Base-by-base conservation (phyloP, 2,113 vertebrate genomes). In the Cercopithecus mona region DNA sequence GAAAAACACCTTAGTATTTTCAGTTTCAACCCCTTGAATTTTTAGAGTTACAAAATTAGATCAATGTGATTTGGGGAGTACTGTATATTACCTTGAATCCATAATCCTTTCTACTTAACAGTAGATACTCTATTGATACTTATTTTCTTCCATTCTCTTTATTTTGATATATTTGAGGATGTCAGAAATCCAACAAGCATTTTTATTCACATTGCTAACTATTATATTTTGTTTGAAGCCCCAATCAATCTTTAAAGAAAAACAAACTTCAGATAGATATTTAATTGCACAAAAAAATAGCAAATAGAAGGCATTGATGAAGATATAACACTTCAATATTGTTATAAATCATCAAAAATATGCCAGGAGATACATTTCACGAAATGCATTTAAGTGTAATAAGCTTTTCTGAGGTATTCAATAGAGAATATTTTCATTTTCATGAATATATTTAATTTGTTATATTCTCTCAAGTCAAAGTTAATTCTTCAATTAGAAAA, bases 291-390 rank as follows among this genome's bases (percentile, higher is more conserved):
- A 87, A 87, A 35, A 78, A 87, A 64, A 78, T 27, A 92, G 81
- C 20, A 86, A 76, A 79, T 50, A 73, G 27, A n/a, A 76, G 18
- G 12, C 5, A 94, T 50, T 55, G 8, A 27, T 93, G 38, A 86
- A 86, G 59, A 43, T 30, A 40, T 40, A 86, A 72, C 30, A 9
- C 6, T 64, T 86, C 1, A 30, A 12, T 50, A 64, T 82, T 90
- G 66, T 93, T 84, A 45, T 17, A 78, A 83, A 86, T 72, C 52
- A 97, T 94, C n/a, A 79, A 94, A 96, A 87, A 50, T 38, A 70
- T 27, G 23, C 92, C n/a, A 83, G 43, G 30, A 83, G 25, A 57
- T 45, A 61, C 2, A 85, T 76, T 95, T 85, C 14, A 82, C 22
- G 8, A 70, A 66, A 72, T 90, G 20, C 2, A 35, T 66, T 90